phyloP scores from a whole-genome alignment of 2,797 vertebrate species.

The Gambelia wislizenii region DNA sequence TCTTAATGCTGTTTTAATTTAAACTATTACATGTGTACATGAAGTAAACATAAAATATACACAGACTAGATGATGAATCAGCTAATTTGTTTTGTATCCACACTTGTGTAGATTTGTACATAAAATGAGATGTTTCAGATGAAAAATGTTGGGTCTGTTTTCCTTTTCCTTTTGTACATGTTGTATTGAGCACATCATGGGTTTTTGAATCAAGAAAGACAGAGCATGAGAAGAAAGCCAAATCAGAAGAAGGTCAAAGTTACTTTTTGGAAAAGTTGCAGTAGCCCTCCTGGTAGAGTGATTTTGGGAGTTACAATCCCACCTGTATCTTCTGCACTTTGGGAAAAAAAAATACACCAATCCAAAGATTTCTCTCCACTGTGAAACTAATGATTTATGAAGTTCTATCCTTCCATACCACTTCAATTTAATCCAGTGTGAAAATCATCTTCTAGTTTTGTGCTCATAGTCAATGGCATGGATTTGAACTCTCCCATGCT shows the following conservation, averaged over 20 bases:
- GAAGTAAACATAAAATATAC: background rate
- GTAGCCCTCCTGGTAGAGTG: too few relatives aligned
- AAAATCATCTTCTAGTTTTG: background rate
- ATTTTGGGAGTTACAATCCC: too few relatives aligned
- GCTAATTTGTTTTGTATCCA: slow-evolving; percentile 25
- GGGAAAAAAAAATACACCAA: background rate
- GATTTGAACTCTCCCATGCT: background rate
- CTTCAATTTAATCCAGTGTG: background rate
- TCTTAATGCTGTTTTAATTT: slow-evolving; percentile 69
- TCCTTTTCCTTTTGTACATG: slow-evolving; percentile 3
- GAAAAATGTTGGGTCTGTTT: slow-evolving; percentile 18
- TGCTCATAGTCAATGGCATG: background rate
- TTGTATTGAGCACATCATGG: background rate
- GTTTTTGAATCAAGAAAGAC: background rate
- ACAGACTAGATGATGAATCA: background rate
- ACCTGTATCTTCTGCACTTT: too few relatives aligned
- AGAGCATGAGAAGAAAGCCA: too few relatives aligned
- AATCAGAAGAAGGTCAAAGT: too few relatives aligned
- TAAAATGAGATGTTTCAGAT: slow-evolving; percentile 20
- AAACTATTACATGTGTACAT: slow-evolving; percentile 57
- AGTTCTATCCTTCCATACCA: background rate
- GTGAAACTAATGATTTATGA: background rate
- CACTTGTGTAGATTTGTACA: slow-evolving; percentile 41
- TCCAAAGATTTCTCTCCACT: background rate
- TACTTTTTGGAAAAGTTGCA: too few relatives aligned